Conservation (phyloP, 1,140 invertebrate species). For the Phenacoccus solenopsis region DNA sequence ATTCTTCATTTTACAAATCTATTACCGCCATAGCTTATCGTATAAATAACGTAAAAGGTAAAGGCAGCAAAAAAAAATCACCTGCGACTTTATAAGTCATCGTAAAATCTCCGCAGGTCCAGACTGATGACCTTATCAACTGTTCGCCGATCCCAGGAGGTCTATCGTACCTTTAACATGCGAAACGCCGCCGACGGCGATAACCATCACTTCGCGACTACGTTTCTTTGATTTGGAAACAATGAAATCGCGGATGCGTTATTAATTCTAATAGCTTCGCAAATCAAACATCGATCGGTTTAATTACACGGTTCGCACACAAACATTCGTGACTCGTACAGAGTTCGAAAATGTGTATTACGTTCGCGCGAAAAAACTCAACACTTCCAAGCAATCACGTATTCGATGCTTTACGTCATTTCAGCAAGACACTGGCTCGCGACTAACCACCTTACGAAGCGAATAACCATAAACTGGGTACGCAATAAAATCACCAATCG, state of each 20-base stretch:
- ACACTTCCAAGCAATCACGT: too few species aligned
- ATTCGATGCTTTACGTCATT: too few species aligned
- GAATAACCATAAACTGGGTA: too few species aligned
- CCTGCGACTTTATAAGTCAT: not conserved
- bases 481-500: too few species aligned
- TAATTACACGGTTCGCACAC: not conserved
- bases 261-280: conserved; percentile 11
- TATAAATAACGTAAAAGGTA: not conserved
- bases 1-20: too few species aligned
- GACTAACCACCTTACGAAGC: too few species aligned
- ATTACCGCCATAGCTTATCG: not conserved
- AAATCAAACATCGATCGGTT: conserved; percentile 8
- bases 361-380: too few species aligned
- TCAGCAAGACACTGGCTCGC: too few species aligned
- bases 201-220: not conserved
- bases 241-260: not conserved
- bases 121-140: conserved; percentile 11
- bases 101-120: not conserved
- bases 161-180: not conserved
- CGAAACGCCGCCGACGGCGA: not conserved
- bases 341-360: too few species aligned
- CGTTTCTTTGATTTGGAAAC: not conserved
- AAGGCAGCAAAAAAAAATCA: not conserved
- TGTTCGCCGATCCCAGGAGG: not conserved
- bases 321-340: too few species aligned